Base-by-base conservation (phyloP, 2,888 invertebrate species). In the Papilio protenor region DNA sequence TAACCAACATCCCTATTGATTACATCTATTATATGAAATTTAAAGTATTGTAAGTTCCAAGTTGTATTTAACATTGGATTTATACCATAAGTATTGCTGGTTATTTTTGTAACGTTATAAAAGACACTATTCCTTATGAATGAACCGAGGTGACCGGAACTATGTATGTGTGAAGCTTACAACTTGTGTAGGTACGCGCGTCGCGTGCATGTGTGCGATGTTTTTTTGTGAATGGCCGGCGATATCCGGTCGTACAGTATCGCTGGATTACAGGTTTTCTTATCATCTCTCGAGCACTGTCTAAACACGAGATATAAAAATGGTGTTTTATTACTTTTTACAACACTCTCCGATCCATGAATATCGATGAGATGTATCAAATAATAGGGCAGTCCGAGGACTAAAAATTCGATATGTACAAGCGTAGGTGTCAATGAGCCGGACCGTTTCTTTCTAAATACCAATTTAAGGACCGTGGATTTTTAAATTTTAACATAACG, bases 221-320 rank as follows among this genome's bases (percentile, higher is more conserved):
- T 84, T 91, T 94, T 94, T 94, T 94, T 94, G 93, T 94, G 94
- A 94, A 94, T 94, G 94, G 90, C 88, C 92, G 86, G 86, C 89
- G 91, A 92, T 93, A 94, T 94, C 94, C 94, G 94, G 94, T 93
- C 93, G 88, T 89, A 88, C 81, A 82, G 77, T 70, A 78, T 91
- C 87, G 89, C 87, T 85, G 88, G 87, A 82, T 86, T 91, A 91
- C 94, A 92, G 92, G 94, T 94, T 94, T 92, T 87, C 92, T 94
- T 94, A 94, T 94, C 94, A 93, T 88, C 91, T 92, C 91, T 90
- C 92, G 89, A 86, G 88, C 90, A 89, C 92, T 91, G 94, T 94
- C 94, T 94, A 94, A 94, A 94, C 91, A 93, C 85, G 87, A 90
- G 89, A 92, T 78, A 78, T 78, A 78, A 78, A 94, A 93, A 92